Percentiles rank a stretch among this genome's conserved stretches.
Evolutionary conservation across 2,888 invertebrate species (phyloP).

Genomic region (Macrophya annulata): DNA sequence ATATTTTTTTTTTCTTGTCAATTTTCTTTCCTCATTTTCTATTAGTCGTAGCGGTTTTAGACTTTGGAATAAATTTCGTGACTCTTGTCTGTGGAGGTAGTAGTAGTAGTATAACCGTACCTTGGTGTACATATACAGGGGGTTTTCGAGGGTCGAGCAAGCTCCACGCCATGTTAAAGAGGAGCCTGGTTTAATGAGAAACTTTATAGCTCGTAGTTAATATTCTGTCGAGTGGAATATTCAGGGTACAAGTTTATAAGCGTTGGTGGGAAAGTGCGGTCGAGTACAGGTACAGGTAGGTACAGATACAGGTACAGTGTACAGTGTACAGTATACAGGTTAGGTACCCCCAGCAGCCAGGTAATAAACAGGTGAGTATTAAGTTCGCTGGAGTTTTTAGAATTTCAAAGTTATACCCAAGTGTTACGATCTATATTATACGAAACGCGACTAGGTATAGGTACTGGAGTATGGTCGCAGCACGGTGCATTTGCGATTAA

Average conservation of each 20-base stretch:
- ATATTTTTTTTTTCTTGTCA: background rate
- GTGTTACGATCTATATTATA: background rate
- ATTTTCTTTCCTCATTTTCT: background rate
- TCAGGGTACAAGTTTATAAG: slow-evolving; percentile 48
- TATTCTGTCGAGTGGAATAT: slow-evolving; percentile 53
- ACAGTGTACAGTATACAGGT: background rate
- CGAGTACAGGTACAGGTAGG: background rate
- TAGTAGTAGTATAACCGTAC: background rate
- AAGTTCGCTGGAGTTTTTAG: background rate
- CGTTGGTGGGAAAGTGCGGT: slow-evolving; percentile 43
- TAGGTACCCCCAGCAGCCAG: background rate
- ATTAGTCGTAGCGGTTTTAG: slow-evolving; percentile 9
- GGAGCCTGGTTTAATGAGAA: slow-evolving; percentile 52
- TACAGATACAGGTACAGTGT: background rate
- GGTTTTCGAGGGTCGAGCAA: background rate
- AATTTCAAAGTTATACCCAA: background rate
- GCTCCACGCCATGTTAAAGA: slow-evolving; percentile 37
- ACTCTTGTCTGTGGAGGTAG: background rate
- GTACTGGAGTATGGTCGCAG: background rate
- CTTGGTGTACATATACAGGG: background rate
- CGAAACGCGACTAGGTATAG: background rate
- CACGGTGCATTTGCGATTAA: slow-evolving; percentile 2
- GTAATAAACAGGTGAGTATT: slow-evolving; percentile 50
- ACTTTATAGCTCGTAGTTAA: slow-evolving; percentile 53
- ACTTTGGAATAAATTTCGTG: slow-evolving; percentile 10